Percentiles rank a stretch among this genome's conserved stretches.
Conservation (phyloP, 1,140 invertebrate genomes). For the Asbolus verrucosus region DNA sequence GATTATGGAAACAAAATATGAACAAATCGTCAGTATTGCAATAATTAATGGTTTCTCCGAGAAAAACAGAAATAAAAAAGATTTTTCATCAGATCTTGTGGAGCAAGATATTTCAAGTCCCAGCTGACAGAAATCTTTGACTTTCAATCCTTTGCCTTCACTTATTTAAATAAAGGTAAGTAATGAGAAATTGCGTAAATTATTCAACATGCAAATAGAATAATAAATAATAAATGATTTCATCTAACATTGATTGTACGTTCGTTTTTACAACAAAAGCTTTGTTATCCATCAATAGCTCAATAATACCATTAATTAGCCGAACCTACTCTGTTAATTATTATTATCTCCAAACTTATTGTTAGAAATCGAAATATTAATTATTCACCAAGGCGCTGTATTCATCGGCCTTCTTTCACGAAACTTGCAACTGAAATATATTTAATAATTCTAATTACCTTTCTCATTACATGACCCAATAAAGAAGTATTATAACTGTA, state of each 20-base stretch:
- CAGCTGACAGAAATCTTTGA: not conserved
- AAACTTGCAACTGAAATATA: too few species aligned
- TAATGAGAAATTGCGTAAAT: slow-evolving; percentile 6
- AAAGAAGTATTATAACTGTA: too few species aligned
- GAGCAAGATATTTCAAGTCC: too few species aligned
- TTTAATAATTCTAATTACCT: too few species aligned
- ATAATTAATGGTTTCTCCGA: too few species aligned
- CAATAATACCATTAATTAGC: slow-evolving; percentile 3
- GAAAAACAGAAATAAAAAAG: too few species aligned
- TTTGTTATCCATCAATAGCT: not conserved
- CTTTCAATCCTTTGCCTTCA: slow-evolving; percentile 2
- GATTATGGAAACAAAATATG: too few species aligned
- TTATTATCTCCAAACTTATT: not conserved
- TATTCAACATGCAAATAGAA: not conserved
- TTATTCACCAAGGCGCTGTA: not conserved
- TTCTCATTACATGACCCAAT: too few species aligned
- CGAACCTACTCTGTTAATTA: not conserved
- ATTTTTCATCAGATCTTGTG: too few species aligned
- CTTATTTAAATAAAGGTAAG: slow-evolving; percentile 7
- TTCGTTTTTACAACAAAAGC: not conserved
- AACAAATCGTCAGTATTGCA: too few species aligned
- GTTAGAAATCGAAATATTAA: not conserved
- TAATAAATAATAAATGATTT: not conserved
- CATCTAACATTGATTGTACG: not conserved
- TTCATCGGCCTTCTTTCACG: not conserved